phyloP scores from a whole-genome alignment of 1,140 invertebrate genomes.

The Danaus melanippus region DNA sequence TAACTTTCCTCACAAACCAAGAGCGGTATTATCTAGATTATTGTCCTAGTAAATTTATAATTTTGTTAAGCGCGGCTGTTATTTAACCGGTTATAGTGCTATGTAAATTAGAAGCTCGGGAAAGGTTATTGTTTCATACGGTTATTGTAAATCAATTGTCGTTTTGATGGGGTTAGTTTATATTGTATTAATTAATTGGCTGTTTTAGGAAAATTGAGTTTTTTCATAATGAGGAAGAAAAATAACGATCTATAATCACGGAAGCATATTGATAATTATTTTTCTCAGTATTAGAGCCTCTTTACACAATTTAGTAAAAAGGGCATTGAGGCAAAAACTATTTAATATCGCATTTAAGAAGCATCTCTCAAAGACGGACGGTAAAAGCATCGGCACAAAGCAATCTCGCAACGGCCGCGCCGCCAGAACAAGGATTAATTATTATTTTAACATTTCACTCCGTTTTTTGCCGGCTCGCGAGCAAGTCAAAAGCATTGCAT shows the following conservation, averaged over 20 bases:
- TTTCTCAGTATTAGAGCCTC: conserved; percentile 16
- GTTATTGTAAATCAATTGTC: conserved; percentile 12
- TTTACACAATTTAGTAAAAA: conserved; percentile 37
- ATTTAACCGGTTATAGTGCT: conserved; percentile 36
- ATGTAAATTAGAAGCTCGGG: conserved; percentile 36
- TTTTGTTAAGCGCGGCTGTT: conserved; percentile 34
- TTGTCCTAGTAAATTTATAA: conserved; percentile 41
- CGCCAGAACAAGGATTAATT: conserved; percentile 62
- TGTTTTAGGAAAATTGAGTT: not conserved
- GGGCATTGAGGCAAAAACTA: conserved; percentile 57
- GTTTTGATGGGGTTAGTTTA: not conserved
- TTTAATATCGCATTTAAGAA: conserved; percentile 64
- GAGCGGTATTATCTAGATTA: conserved; percentile 52
- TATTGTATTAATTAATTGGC: conserved; percentile 5
- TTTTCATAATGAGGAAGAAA: too few species aligned
- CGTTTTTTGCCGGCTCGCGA: conserved; percentile 56
- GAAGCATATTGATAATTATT: too few species aligned
- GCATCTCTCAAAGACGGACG: conserved; percentile 47
- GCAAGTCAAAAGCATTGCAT: conserved; percentile 65
- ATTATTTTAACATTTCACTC: conserved; percentile 67
- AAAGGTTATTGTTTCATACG: conserved; percentile 8
- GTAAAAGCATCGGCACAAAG: conserved; percentile 59
- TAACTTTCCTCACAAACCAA: conserved; percentile 25
- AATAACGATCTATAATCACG: too few species aligned
- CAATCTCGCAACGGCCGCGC: conserved; percentile 34